phyloP scores from a whole-genome alignment of 1,140 invertebrate species.

The Odontomachus brunneus region DNA sequence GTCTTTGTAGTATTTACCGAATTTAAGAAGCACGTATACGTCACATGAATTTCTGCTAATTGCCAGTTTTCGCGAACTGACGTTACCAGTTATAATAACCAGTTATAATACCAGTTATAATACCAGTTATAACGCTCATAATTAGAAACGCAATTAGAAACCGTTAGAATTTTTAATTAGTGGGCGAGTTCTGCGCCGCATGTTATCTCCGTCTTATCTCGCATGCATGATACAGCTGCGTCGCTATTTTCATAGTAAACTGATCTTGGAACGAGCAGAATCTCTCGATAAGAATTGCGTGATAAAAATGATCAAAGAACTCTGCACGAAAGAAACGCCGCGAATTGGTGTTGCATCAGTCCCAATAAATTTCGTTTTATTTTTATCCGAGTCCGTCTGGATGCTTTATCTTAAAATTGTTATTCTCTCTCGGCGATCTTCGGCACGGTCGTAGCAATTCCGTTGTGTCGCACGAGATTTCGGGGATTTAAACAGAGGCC shows the following conservation, averaged over 20 bases:
- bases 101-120: too few species aligned
- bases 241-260: conserved; percentile 49
- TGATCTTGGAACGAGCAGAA: conserved; percentile 12
- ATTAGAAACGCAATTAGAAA: too few species aligned
- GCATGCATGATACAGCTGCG: too few species aligned
- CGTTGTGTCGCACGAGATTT: not conserved
- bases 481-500: not conserved
- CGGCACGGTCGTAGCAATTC: too few species aligned
- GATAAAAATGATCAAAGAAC: not conserved
- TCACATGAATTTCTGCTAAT: too few species aligned
- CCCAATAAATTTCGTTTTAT: not conserved
- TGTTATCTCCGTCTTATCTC: conserved; percentile 3
- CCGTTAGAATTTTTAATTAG: too few species aligned
- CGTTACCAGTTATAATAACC: too few species aligned
- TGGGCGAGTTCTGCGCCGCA: not conserved
- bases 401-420: not conserved
- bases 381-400: not conserved
- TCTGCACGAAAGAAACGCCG: not conserved
- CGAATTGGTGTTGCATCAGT: not conserved
- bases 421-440: not conserved
- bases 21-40: not conserved
- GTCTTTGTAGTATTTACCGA: not conserved
- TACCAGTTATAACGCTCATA: too few species aligned
- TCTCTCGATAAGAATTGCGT: not conserved
- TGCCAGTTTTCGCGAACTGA: too few species aligned